These are phyloP conservation scores for Gorsachius magnificus DNA, from an alignment of 2,797 vertebrate species.

Conservation along the genomic window DNA sequence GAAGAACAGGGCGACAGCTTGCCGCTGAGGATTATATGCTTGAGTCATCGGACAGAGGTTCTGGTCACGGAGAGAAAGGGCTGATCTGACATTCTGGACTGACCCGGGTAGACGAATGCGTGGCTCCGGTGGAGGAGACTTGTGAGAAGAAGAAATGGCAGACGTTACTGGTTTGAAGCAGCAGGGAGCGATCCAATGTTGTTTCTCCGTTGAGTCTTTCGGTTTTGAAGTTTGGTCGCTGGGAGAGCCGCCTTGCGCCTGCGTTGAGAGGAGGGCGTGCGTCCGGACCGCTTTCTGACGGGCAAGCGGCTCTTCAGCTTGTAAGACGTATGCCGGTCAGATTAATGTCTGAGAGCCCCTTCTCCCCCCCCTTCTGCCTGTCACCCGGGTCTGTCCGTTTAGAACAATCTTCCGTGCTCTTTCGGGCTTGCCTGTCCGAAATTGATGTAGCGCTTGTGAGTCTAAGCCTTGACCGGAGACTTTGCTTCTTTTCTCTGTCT, in stretches of 20 bases:
- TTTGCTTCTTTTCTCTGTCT: not conserved
- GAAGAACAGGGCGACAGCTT: not conserved
- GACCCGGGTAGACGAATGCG: not conserved
- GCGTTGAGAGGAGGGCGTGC: not conserved
- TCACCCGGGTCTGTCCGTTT: no score
- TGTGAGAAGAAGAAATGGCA: not conserved
- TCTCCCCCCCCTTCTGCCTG: not conserved
- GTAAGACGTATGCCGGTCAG: no score
- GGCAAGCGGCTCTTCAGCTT: not conserved
- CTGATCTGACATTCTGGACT: not conserved
- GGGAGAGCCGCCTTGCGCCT: not conserved
- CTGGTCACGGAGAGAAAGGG: not conserved
- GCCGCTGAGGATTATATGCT: accelerated
- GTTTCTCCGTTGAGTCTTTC: not conserved
- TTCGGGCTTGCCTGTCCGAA: not conserved
- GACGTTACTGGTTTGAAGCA: not conserved
- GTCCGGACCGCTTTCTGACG: not conserved
- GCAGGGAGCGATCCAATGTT: accelerated
- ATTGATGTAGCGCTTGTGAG: not conserved
- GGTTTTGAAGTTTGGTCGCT: not conserved
- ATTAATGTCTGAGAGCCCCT: not conserved
- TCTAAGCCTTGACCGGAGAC: not conserved
- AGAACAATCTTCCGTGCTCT: not conserved
- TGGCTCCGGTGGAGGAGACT: not conserved
- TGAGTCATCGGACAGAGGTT: not conserved